phyloP scores from a whole-genome alignment of 1,140 invertebrate species.

The Drosophila nasuta region DNA sequence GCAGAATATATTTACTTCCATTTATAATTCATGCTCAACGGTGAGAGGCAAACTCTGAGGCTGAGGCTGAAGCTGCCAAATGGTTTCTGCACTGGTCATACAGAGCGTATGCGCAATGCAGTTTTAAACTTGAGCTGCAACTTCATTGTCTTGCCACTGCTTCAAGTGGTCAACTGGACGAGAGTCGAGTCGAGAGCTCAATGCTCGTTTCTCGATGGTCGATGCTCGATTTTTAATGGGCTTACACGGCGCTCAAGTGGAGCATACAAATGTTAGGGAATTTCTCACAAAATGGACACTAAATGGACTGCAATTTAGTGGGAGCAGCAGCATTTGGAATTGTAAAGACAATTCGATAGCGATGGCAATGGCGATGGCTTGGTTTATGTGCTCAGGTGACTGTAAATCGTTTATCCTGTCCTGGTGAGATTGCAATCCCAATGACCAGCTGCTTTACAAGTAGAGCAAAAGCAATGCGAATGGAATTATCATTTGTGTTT shows the following conservation, averaged over 20 bases:
- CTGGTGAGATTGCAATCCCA: conserved; percentile 29
- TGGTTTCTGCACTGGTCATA: conserved; percentile 16
- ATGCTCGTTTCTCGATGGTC: conserved; percentile 5
- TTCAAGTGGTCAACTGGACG: neutral
- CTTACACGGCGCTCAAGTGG: conserved; percentile 38
- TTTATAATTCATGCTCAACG: conserved; percentile 46
- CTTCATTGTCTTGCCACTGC: conserved; percentile 41
- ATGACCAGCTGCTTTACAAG: conserved; percentile 18
- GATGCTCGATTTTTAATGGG: conserved; percentile 38
- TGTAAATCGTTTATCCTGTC: conserved; percentile 47
- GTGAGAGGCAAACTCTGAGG: too few relatives aligned
- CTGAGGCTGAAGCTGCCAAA: neutral
- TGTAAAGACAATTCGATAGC: conserved; percentile 39
- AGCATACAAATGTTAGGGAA: conserved; percentile 52
- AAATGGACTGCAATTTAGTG: conserved; percentile 51
- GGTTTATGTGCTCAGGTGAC: conserved; percentile 49
- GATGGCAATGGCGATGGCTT: conserved; percentile 5
- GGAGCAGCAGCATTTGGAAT: conserved; percentile 26
- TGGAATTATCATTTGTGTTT: conserved; percentile 43
- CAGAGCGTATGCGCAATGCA: conserved; percentile 43
- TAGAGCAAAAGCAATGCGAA: conserved; percentile 18
- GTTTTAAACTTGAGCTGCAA: conserved; percentile 17
- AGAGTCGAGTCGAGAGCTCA: conserved; percentile 9
- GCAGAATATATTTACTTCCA: conserved; percentile 50
- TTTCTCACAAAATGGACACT: conserved; percentile 40